These are phyloP conservation scores for Pavo muticus DNA, from an alignment of 2,113 vertebrate genomes.

Conservation along the genomic window DNA sequence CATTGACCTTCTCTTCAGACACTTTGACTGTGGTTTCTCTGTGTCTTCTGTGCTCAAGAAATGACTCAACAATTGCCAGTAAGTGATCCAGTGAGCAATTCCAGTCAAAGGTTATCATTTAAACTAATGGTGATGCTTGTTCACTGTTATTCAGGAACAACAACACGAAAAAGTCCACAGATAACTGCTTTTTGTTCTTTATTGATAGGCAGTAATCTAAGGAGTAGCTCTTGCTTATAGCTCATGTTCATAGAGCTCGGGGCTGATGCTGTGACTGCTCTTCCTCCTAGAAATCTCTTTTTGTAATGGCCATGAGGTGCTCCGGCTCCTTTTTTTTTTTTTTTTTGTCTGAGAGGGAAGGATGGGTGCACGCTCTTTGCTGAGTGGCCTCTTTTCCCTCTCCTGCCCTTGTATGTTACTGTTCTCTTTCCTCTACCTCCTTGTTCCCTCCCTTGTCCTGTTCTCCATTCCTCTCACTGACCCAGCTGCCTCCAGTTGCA, in stretches of 20 bases:
- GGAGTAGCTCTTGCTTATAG: background rate
- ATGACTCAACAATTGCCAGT: background rate
- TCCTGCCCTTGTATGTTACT: background rate
- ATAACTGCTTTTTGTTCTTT: background rate
- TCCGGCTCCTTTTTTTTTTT: background rate
- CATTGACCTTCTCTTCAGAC: rapidly evolving
- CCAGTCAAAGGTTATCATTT: background rate
- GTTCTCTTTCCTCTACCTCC: rapidly evolving
- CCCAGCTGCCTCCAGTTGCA: background rate
- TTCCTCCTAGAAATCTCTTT: background rate
- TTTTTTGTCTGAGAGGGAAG: background rate
- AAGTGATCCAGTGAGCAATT: background rate
- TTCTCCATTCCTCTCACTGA: background rate
- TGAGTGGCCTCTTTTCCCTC: background rate
- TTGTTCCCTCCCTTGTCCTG: no score
- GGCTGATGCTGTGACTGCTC: background rate
- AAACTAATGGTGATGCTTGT: background rate
- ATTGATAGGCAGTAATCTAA: background rate
- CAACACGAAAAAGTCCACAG: background rate
- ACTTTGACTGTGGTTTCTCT: rapidly evolving
- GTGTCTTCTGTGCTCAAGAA: background rate
- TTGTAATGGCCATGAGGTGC: background rate
- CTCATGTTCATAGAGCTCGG: rapidly evolving
- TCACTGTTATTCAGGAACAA: background rate
- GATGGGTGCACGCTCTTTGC: rapidly evolving